Conservation (phyloP, 1,140 invertebrate genomes). For the Drosophila repleta region DNA sequence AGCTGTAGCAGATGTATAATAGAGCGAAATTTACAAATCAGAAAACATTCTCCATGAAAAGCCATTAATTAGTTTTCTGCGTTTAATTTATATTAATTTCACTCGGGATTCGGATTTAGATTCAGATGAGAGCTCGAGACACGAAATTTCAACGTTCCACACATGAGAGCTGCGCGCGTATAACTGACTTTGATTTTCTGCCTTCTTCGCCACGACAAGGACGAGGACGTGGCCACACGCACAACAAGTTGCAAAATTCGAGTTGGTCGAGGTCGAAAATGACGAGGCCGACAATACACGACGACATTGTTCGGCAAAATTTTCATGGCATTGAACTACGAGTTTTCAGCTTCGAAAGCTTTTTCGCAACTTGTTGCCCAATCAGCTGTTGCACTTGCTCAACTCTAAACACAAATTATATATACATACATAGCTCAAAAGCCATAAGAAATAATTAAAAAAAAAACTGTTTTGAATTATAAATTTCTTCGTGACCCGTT, state of each 20-base stretch:
- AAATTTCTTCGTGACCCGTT: too few relatives aligned
- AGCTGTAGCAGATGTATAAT: not conserved
- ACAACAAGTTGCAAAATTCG: conserved; percentile 33
- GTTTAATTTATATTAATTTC: conserved; percentile 41
- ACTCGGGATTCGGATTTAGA: conserved; percentile 5
- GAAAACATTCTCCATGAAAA: conserved; percentile 3
- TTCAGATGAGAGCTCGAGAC: not conserved
- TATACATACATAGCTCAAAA: conserved; percentile 11
- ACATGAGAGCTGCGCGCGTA: conserved; percentile 66
- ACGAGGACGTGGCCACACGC: conserved; percentile 14
- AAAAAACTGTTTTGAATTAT: too few relatives aligned
- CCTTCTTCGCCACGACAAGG: conserved; percentile 24
- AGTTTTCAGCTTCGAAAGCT: conserved; percentile 72
- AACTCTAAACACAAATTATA: not conserved
- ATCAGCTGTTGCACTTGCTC: conserved; percentile 69
- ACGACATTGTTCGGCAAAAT: conserved; percentile 21
- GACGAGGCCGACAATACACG: conserved; percentile 11
- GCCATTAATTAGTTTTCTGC: conserved; percentile 25
- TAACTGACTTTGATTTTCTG: conserved; percentile 71
- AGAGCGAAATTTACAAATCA: not conserved
- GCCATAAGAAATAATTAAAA: not conserved
- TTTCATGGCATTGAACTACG: conserved; percentile 68
- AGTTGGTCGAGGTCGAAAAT: conserved; percentile 26
- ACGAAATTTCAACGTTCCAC: conserved; percentile 41
- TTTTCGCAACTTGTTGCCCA: conserved; percentile 81